Conservation (phyloP, 2,113 vertebrate genomes). For the Hippocampus guttulatus region DNA sequence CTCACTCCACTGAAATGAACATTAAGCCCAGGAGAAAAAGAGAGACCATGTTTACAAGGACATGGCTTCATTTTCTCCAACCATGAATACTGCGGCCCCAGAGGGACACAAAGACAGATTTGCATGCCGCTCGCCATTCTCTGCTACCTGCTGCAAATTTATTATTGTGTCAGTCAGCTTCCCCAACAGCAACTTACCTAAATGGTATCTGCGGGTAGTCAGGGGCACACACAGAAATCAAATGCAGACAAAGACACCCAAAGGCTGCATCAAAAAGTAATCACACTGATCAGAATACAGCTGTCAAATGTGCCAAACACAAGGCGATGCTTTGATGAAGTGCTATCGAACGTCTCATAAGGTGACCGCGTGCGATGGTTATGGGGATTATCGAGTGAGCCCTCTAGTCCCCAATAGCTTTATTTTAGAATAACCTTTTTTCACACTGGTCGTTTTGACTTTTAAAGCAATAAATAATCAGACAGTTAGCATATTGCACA, state of each 20-base stretch:
- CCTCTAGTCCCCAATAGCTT: neutral
- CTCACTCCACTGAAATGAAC: conserved; percentile 65
- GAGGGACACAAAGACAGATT: conserved; percentile 76
- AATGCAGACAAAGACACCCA: conserved; percentile 24
- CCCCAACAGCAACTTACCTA: conserved; percentile 71
- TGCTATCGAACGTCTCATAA: conserved; percentile 12
- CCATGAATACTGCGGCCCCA: conserved; percentile 61
- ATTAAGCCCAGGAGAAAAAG: conserved; percentile 62
- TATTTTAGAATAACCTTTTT: neutral
- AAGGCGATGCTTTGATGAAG: conserved; percentile 61
- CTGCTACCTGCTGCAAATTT: conserved; percentile 72
- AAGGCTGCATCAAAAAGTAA: conserved; percentile 66
- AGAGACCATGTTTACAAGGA: conserved; percentile 64
- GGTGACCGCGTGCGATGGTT: neutral
- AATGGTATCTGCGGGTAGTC: conserved; percentile 67
- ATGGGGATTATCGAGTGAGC: neutral
- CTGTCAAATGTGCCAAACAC: conserved; percentile 53
- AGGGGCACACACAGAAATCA: conserved; percentile 53
- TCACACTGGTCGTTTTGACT: neutral
- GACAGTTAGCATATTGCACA: neutral
- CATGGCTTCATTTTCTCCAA: conserved; percentile 68
- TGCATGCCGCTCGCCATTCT: conserved; percentile 73
- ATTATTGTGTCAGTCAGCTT: conserved; percentile 74
- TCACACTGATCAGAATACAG: conserved; percentile 67
- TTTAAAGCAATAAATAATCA: too few relatives aligned